These are phyloP conservation scores for Gymnocephalus cernua DNA, from an alignment of 2,113 vertebrate species.

Conservation along the genomic window DNA sequence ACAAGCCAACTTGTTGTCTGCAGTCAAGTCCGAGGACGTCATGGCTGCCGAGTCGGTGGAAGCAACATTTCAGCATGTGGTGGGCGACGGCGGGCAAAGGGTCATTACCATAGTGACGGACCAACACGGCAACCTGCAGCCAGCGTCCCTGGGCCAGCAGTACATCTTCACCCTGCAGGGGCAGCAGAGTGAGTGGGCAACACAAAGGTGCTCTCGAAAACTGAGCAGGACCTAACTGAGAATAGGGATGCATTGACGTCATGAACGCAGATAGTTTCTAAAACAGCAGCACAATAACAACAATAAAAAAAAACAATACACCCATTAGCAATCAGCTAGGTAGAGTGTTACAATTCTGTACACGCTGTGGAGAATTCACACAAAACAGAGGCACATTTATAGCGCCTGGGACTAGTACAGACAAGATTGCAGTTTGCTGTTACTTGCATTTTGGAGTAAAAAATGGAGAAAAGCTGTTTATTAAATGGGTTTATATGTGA, in stretches of 20 bases:
- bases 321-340: not conserved
- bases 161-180: conserved; percentile 84
- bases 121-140: conserved; percentile 77
- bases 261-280: not conserved
- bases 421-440: not conserved
- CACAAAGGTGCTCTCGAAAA: not conserved
- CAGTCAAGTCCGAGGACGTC: conserved; percentile 75
- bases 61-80: conserved; percentile 72
- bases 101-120: conserved; percentile 86
- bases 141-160: conserved; percentile 74
- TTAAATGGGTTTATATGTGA: not conserved
- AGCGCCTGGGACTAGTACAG: not conserved
- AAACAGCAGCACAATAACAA: not conserved
- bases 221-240: not conserved
- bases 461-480: not conserved
- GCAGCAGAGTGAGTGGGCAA: conserved; percentile 80
- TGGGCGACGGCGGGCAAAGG: conserved; percentile 80
- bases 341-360: not conserved
- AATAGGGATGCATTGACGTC: not conserved
- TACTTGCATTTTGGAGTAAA: not conserved
- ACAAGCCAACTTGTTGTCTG: conserved; percentile 23
- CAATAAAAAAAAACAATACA: not conserved
- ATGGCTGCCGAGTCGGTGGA: conserved; percentile 63
- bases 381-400: no score
- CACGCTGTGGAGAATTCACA: not conserved